These are phyloP conservation scores for Axinella damicornis DNA, from an alignment of 37 sponge, comb jelly and placozoan species.

Conservation along the genomic window DNA sequence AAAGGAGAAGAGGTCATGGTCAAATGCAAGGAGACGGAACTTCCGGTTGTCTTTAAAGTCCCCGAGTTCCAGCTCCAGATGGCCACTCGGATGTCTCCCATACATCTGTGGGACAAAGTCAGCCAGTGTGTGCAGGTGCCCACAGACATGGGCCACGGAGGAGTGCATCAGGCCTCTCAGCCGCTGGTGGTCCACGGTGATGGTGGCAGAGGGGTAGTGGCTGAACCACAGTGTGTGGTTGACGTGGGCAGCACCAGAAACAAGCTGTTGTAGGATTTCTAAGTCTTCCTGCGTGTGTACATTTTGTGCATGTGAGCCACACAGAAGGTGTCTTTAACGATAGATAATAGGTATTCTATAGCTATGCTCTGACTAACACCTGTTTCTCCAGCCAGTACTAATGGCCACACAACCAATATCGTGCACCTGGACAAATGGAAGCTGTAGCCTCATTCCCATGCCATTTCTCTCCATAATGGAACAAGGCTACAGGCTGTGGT, in stretches of 20 bases:
- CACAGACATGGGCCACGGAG: conserved; percentile 84
- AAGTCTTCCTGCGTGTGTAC: conserved; percentile 41
- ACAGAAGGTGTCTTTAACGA: not conserved
- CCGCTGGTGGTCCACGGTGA: conserved; percentile 48
- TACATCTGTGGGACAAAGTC: conserved; percentile 62
- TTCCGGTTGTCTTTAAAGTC: conserved; percentile 77
- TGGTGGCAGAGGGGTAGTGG: conserved; percentile 85
- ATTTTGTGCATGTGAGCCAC: not conserved
- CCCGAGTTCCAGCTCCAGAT: conserved; percentile 85
- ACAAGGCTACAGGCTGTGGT: too few relatives aligned
- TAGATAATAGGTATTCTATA: not conserved
- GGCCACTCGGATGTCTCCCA: conserved; percentile 72
- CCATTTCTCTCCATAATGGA: too few relatives aligned
- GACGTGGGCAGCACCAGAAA: not conserved
- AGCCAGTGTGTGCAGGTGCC: conserved; percentile 84
- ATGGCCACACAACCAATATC: too few relatives aligned
- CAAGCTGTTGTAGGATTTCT: not conserved
- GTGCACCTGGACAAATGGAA: too few relatives aligned
- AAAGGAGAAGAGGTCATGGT: conserved; percentile 93
- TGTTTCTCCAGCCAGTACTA: not conserved
- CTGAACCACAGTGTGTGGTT: conserved; percentile 85
- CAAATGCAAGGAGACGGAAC: conserved; percentile 87
- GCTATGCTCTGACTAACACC: not conserved
- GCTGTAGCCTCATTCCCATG: too few relatives aligned
- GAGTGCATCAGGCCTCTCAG: conserved; percentile 60